These are phyloP conservation scores for Ameiurus melas DNA, from an alignment of 2,113 vertebrate species.

Conservation along the genomic window DNA sequence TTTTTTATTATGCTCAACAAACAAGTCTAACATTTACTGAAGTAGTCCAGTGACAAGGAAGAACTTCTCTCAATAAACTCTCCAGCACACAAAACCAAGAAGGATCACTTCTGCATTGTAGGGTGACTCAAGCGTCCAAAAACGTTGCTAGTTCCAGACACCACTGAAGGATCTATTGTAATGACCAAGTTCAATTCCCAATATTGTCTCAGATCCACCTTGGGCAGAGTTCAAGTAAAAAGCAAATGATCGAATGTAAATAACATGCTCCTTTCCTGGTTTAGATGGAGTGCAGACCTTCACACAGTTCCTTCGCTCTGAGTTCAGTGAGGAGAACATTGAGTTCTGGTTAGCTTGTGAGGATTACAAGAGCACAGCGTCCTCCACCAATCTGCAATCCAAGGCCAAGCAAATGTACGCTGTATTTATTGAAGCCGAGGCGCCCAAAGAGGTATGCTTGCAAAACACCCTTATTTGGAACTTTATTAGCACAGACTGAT, in stretches of 20 bases:
- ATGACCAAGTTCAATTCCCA: neutral
- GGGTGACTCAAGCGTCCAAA: neutral
- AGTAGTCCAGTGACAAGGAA: neutral
- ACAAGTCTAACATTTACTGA: slow-evolving; percentile 13
- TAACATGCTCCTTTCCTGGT: slow-evolving; percentile 27
- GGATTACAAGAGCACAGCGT: slow-evolving; percentile 85
- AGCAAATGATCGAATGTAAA: neutral
- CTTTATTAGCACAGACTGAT: slow-evolving; percentile 5
- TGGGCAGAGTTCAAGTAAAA: neutral
- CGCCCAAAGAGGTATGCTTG: slow-evolving; percentile 87
- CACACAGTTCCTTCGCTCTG: slow-evolving; percentile 84
- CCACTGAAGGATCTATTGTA: neutral
- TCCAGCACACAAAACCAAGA: slow-evolving; percentile 19
- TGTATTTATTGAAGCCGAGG: slow-evolving; percentile 82
- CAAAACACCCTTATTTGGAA: neutral
- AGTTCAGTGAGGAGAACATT: slow-evolving; percentile 97
- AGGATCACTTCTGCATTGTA: slow-evolving; percentile 33
- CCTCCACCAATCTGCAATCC: slow-evolving; percentile 73
- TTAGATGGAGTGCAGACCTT: slow-evolving; percentile 86
- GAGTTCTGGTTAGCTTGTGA: slow-evolving; percentile 95
- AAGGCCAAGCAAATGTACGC: slow-evolving; percentile 89
- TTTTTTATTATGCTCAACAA: neutral
- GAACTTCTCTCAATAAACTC: neutral
- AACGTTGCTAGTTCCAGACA: neutral
- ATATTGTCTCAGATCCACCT: neutral